phyloP scores from a whole-genome alignment of 2,113 vertebrate species.

The Hypanus sabinus region DNA sequence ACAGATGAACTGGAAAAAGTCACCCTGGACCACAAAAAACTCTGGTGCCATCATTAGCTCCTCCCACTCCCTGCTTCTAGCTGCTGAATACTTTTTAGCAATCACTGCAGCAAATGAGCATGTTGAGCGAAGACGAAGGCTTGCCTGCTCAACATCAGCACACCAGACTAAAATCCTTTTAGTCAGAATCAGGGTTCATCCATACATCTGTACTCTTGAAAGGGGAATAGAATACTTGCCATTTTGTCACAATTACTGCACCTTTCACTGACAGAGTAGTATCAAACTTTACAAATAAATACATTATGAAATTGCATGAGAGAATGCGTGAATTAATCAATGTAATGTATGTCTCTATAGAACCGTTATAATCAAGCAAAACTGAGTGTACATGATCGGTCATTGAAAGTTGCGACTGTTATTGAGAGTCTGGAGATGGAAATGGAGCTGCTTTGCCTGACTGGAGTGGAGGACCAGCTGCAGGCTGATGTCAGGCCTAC shows the following conservation, averaged over 20 bases:
- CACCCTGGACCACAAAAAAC: too few relatives aligned
- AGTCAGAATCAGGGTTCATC: not conserved
- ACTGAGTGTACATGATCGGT: slow-evolving; percentile 90
- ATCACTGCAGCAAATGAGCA: not conserved
- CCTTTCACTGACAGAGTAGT: not conserved
- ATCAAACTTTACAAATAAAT: not conserved
- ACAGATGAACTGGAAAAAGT: too few relatives aligned
- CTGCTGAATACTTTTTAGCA: not conserved
- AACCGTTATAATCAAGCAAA: slow-evolving; percentile 89
- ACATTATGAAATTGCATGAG: not conserved
- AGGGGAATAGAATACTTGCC: not conserved
- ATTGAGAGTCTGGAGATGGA: slow-evolving; percentile 97
- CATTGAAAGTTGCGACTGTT: slow-evolving; percentile 90
- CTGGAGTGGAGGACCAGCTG: slow-evolving; percentile 90
- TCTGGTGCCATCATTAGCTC: too few relatives aligned
- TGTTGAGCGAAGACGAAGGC: not conserved
- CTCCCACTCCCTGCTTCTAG: not conserved
- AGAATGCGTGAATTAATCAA: not conserved
- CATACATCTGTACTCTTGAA: not conserved
- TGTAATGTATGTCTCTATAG: slow-evolving; percentile 49
- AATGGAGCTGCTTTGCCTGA: slow-evolving; percentile 93
- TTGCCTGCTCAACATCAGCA: not conserved
- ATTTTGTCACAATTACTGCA: not conserved
- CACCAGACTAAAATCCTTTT: not conserved
- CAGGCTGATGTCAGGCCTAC: slow-evolving; percentile 87